Evolutionary conservation across 92 coral and sea anemone species (phyloP), one percentile per base, ranked within the genome.

Genomic region (Zoanthus solanderi): DNA sequence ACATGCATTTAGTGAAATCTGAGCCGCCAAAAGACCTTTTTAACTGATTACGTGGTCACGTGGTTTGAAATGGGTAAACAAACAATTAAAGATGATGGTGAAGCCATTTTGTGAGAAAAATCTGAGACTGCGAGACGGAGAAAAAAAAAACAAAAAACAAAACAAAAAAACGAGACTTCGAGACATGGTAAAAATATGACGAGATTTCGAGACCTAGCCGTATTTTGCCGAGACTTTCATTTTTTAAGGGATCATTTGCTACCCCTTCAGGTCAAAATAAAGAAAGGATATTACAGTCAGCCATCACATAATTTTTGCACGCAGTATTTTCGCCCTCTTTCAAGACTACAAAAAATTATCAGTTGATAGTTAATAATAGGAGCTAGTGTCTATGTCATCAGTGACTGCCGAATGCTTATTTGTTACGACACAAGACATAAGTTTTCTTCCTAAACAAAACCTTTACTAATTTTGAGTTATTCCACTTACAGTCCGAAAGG

Each of bases 11-110:
- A 47, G 52, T 47, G 52, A 47, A 47, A 47, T 47, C 52, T 47
- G 63, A 57, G 63, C 63, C 63, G 63, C 63, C 63, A 57, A 57
- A 57, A 57, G 63, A 57, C 63, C 63, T 57, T 57, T 57, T 57
- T 57, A 2, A n/a, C n/a, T n/a, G n/a, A 15, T 57, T 57, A 57
- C 63, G 4, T 2, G 5, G 23, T 57, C 63, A 57, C 0, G 63
- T 57, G 63, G 63, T 57, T 57, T 57, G 63, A 57, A 57, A 57
- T 57, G 63, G 63, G 63, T 56, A 56, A 56, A 56, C 63, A 10
- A 56, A 56, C 63, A 56, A 56, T 56, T 56, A 56, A 56, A 56
- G 17, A 56, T 56, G 1, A 2, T 56, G 14, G 63, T 5, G 8
- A 47, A 47, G 52, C 52, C 0, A 47, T 47, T 47, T 47, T 47